These are phyloP conservation scores for Anagyrus pseudococci DNA, from an alignment of 2,888 invertebrate genomes.

Conservation along the genomic window DNA sequence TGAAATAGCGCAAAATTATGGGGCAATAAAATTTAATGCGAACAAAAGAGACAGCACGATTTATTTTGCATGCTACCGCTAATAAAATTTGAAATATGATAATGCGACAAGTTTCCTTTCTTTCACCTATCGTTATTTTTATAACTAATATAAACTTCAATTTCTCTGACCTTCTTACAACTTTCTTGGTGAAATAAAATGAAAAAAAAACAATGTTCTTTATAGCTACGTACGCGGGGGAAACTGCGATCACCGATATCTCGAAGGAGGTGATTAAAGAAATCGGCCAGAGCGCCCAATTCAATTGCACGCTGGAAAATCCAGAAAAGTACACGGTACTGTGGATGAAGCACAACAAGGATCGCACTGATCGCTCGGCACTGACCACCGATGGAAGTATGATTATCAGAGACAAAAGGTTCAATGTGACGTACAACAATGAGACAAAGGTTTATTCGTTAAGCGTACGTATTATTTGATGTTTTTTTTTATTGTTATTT, in stretches of 20 bases:
- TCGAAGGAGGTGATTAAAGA: conserved; percentile 29
- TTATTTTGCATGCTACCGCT: too few species aligned
- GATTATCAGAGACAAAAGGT: conserved; percentile 19
- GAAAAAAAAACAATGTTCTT: too few species aligned
- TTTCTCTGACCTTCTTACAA: not conserved
- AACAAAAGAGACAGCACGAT: too few species aligned
- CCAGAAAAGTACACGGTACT: conserved; percentile 14
- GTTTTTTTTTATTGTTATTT: not conserved
- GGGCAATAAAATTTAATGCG: too few species aligned
- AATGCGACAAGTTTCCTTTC: too few species aligned
- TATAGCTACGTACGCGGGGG: conserved; percentile 16
- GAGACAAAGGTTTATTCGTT: conserved; percentile 23
- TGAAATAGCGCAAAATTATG: too few species aligned
- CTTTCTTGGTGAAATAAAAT: too few species aligned
- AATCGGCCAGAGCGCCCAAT: conserved; percentile 29
- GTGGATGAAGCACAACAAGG: conserved; percentile 32
- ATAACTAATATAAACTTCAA: not conserved
- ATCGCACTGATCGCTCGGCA: conserved; percentile 5
- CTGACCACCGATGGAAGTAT: conserved; percentile 8
- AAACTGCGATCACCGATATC: conserved; percentile 26
- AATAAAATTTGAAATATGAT: too few species aligned
- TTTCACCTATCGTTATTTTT: not conserved
- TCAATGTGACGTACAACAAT: conserved; percentile 12
- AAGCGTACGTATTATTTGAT: conserved; percentile 10
- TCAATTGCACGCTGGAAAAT: conserved; percentile 34